Conservation (phyloP, 2,113 vertebrate species). For the Cryptomyrus ogoouensis region DNA sequence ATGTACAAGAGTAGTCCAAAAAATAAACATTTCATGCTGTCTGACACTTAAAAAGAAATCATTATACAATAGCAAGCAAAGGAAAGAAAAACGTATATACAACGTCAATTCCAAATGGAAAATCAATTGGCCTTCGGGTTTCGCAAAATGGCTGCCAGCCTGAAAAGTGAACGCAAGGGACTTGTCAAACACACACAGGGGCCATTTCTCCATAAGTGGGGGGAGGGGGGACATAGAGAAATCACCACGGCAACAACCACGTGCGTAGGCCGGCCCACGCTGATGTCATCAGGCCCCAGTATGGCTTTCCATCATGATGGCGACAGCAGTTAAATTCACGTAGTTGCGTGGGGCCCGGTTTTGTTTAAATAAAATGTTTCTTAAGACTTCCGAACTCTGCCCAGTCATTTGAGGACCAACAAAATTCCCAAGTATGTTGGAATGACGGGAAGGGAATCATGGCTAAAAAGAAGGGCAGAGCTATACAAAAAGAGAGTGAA, state of each 20-base stretch:
- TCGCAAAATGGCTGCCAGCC: slow-evolving; percentile 24
- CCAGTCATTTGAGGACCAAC: not conserved
- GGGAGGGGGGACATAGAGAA: not conserved
- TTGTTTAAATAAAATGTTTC: slow-evolving; percentile 50
- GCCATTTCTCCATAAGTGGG: slow-evolving; percentile 10
- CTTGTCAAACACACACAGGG: not conserved
- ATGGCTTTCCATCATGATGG: slow-evolving; percentile 18
- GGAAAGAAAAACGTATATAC: slow-evolving; percentile 52
- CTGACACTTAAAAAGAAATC: slow-evolving; percentile 73
- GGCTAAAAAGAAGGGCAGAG: slow-evolving; percentile 5
- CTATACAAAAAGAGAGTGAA: not conserved
- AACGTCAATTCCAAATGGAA: slow-evolving; percentile 50
- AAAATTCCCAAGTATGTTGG: not conserved
- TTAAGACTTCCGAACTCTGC: not conserved
- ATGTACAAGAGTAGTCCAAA: slow-evolving; percentile 89
- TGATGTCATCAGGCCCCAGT: slow-evolving; percentile 14
- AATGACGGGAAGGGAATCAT: not conserved
- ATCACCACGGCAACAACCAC: not conserved
- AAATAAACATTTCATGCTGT: slow-evolving; percentile 98
- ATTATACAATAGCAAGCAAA: slow-evolving; percentile 69
- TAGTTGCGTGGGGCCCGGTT: slow-evolving; percentile 42
- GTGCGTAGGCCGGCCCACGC: slow-evolving; percentile 14
- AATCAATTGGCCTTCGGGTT: slow-evolving; percentile 34
- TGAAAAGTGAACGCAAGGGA: not conserved
- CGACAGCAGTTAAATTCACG: slow-evolving; percentile 38